Evolutionary conservation across 2,797 vertebrate genomes (phyloP).

Genomic region (Okamejei kenojei): DNA sequence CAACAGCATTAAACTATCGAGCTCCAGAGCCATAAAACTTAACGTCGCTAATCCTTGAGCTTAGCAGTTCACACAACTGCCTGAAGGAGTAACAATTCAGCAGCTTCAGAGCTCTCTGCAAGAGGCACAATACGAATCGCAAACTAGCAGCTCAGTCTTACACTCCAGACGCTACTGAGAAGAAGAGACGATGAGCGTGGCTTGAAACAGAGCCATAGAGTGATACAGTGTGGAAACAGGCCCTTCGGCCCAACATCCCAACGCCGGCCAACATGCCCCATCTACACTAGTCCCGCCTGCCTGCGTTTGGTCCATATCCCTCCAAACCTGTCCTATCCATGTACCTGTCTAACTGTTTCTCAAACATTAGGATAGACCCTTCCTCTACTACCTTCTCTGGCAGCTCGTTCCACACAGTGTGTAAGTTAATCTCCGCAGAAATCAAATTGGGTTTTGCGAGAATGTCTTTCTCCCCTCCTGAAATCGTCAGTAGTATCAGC

Average conservation of each 20-base stretch:
- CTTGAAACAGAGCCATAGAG: neutral
- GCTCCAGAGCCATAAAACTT: neutral
- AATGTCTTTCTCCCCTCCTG: neutral
- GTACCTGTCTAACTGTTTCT: too few species aligned
- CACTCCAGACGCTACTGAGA: neutral
- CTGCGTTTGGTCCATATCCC: too few species aligned
- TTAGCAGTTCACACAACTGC: neutral
- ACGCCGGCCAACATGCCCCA: too few species aligned
- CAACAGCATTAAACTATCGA: neutral
- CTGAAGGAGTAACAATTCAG: conserved; percentile 19
- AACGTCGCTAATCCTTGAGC: neutral
- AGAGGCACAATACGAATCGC: neutral
- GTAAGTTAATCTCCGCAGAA: neutral
- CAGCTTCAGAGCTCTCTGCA: neutral
- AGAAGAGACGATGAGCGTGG: too few species aligned
- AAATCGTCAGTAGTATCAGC: neutral
- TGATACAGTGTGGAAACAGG: too few species aligned
- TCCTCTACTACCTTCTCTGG: too few species aligned
- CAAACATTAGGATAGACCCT: too few species aligned
- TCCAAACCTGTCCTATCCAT: too few species aligned
- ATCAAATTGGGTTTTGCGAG: conserved; percentile 4
- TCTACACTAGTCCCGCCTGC: too few species aligned
- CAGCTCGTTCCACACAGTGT: too few species aligned
- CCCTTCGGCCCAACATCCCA: too few species aligned
- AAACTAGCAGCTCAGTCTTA: neutral